A percentile compares a stretch with the other conserved stretches of the same genome.
These are phyloP conservation scores for Eudyptes chrysolophus DNA, from an alignment of 2,113 vertebrate species.

Conservation along the genomic window DNA sequence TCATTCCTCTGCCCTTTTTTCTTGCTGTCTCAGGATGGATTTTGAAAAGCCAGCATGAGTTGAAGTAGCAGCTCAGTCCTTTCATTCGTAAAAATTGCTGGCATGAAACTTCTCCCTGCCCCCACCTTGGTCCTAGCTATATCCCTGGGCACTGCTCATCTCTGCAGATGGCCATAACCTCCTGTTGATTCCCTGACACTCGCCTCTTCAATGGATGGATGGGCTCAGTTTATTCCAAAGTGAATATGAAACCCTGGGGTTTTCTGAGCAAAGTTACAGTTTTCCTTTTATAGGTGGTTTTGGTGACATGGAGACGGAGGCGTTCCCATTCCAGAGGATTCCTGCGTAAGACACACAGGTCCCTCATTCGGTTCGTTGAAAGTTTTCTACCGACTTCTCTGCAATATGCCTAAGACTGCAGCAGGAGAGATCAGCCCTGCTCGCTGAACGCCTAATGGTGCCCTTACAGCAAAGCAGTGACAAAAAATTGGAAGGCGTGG, in stretches of 20 bases:
- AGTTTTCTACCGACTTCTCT: neutral
- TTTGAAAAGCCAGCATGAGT: neutral
- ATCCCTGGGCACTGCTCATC: neutral
- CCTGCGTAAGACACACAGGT: neutral
- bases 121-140: neutral
- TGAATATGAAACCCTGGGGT: neutral
- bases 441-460: fast-evolving
- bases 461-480: neutral
- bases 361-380: neutral
- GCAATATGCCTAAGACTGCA: neutral
- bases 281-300: neutral
- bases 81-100: slow-evolving; percentile 8
- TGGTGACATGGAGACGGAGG: neutral
- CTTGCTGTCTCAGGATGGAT: neutral
- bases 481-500: neutral
- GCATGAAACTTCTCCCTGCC: neutral
- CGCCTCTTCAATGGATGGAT: neutral
- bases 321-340: neutral
- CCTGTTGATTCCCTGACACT: neutral
- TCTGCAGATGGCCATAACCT: neutral
- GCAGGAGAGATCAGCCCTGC: neutral
- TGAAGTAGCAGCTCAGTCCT: neutral
- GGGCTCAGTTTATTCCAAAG: neutral
- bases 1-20: neutral
- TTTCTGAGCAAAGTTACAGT: neutral